Conservation (phyloP, 2,888 invertebrate genomes). For the Watsonalla binaria region DNA sequence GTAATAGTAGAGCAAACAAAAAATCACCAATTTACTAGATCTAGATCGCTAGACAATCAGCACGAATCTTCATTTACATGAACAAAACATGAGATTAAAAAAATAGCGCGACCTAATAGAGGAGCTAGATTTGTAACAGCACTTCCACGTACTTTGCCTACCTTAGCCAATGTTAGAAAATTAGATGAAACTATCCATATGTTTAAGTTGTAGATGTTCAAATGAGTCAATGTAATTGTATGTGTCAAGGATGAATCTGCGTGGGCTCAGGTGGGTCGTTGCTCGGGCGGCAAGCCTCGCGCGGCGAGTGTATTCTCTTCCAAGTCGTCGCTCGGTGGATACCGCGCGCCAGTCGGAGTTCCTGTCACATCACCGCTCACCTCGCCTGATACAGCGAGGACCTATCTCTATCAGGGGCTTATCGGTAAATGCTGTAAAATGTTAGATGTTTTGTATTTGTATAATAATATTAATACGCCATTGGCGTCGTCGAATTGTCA, state of each 20-base stretch:
- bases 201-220: too few relatives aligned
- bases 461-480: neutral
- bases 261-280: constrained; percentile 67
- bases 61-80: too few relatives aligned
- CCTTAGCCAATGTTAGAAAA: too few relatives aligned
- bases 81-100: too few relatives aligned
- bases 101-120: too few relatives aligned
- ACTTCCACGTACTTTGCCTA: too few relatives aligned
- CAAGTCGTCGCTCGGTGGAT: constrained; percentile 91
- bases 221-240: neutral
- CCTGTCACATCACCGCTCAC: constrained; percentile 91
- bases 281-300: constrained; percentile 81
- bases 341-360: constrained; percentile 86
- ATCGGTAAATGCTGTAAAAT: constrained; percentile 78
- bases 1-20: too few relatives aligned
- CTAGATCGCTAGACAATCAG: too few relatives aligned
- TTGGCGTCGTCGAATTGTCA: too few relatives aligned
- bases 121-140: too few relatives aligned
- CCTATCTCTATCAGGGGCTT: constrained; percentile 94
- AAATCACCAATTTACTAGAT: too few relatives aligned
- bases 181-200: too few relatives aligned
- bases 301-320: constrained; percentile 95
- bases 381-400: constrained; percentile 92
- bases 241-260: neutral
- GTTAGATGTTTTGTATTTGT: constrained; percentile 3